Evolutionary conservation across 2,113 vertebrate genomes (phyloP), one percentile per base, ranked within the genome.

Genomic region (Platysteira castanea): DNA sequence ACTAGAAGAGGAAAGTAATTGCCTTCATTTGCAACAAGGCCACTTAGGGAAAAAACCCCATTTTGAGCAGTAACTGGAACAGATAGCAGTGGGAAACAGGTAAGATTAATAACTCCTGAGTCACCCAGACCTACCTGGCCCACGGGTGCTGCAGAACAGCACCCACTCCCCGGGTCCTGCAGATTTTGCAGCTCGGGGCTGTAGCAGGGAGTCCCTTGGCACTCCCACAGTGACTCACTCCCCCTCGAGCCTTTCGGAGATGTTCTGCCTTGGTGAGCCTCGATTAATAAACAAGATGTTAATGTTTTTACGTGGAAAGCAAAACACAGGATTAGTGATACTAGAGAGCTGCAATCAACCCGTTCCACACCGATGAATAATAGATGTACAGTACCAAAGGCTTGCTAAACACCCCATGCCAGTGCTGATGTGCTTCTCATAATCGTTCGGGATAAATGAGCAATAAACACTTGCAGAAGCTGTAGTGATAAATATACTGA

Each of bases 271-370:
- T 16, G 13, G 49, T 14, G 10, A 78, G 61, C 30, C 85, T 74
- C 6, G 13, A 90, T 87, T 96, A 94, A 96, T 67, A 80, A 93
- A 90, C 79, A 90, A 88, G 90, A 88, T 63, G 61, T 50, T 96
- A 57, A 44, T 94, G 92, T 90, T 93, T 94, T 91, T 19, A 63
- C 41, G 82, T 54, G 71, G 75, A 93, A 94, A 80, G 75, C 71
- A 90, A 96, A 97, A 68, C 76, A 77, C 8, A 10, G 82, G 85
- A 60, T 89, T 75, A 93, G 85, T 61, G 92, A 71, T 95, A 75
- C 47, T 49, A 84, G 79, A 77, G 85, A 90, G 80, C 69, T 88
- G 1, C 27, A 84, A 96, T 81, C 95, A 89, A 90, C 63, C 68
- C 2, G 0, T 91, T 95, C 82, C 67, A 90, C 42, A 1, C 49